Conservation (phyloP, 2,888 invertebrate genomes). For the Eilema caniola region DNA sequence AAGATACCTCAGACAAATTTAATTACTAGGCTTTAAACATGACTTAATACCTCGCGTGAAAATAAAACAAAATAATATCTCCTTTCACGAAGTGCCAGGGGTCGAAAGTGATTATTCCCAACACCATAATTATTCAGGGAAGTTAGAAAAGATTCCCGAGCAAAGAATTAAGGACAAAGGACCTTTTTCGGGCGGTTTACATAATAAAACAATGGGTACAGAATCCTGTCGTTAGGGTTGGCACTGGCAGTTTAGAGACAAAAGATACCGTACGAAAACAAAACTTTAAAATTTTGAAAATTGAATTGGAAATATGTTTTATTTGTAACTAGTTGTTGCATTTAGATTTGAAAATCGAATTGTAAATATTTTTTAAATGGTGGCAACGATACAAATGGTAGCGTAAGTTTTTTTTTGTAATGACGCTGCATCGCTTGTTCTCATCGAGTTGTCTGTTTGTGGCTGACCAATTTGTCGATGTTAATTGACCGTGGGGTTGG, state of each 20-base stretch:
- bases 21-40: conserved; percentile 41
- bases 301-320: conserved; percentile 16
- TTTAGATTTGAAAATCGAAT: conserved; percentile 11
- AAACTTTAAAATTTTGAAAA: conserved; percentile 9
- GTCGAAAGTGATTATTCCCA: conserved; percentile 74
- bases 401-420: background rate
- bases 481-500: background rate
- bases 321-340: background rate
- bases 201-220: conserved; percentile 72
- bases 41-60: conserved; percentile 20
- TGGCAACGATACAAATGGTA: background rate
- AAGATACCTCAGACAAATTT: conserved; percentile 24
- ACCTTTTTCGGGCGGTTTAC: conserved; percentile 65
- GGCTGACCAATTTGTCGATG: conserved; percentile 7
- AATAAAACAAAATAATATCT: conserved; percentile 56
- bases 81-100: conserved; percentile 60
- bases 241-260: conserved; percentile 22
- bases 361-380: conserved; percentile 15
- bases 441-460: background rate
- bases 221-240: conserved; percentile 48
- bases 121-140: conserved; percentile 78
- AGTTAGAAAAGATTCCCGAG: conserved; percentile 76
- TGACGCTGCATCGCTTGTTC: background rate
- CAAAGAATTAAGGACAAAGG: conserved; percentile 73
- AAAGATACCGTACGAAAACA: background rate